A percentile compares a stretch with the other conserved stretches of the same genome.
phyloP scores from a whole-genome alignment of 2,888 invertebrate species.

The Drepanosiphum platanoidis region DNA sequence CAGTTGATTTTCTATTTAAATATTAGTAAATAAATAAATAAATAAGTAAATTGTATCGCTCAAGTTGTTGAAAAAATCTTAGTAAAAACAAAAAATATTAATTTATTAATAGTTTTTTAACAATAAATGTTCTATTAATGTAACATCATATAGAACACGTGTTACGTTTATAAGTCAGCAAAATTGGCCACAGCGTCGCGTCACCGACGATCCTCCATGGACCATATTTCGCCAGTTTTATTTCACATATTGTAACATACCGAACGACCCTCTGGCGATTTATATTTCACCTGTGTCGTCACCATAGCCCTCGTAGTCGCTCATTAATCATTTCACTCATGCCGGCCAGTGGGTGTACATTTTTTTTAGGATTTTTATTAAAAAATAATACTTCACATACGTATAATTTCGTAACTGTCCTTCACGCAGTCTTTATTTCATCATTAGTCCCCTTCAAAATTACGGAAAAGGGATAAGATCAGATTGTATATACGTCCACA shows the following conservation, averaged over 20 bases:
- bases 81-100: conserved; percentile 6
- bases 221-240: conserved; percentile 55
- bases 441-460: conserved; percentile 50
- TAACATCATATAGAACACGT: conserved; percentile 34
- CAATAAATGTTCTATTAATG: conserved; percentile 39
- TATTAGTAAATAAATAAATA: too few relatives aligned
- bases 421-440: conserved; percentile 42
- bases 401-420: conserved; percentile 26
- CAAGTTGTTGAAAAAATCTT: too few relatives aligned
- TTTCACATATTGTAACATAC: conserved; percentile 42
- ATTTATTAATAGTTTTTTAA: neutral
- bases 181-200: neutral
- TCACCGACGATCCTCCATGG: conserved; percentile 29
- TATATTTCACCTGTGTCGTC: conserved; percentile 61
- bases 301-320: conserved; percentile 45
- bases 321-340: conserved; percentile 54
- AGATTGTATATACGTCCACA: neutral
- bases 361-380: conserved; percentile 52
- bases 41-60: too few relatives aligned
- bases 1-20: too few relatives aligned
- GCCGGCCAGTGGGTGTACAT: conserved; percentile 7
- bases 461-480: conserved; percentile 40
- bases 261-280: conserved; percentile 57
- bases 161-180: conserved; percentile 48
- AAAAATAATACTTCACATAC: conserved; percentile 36